Evolutionary conservation across 2,888 invertebrate species (phyloP).

Genomic region (Hemistola chrysoprasaria): DNA sequence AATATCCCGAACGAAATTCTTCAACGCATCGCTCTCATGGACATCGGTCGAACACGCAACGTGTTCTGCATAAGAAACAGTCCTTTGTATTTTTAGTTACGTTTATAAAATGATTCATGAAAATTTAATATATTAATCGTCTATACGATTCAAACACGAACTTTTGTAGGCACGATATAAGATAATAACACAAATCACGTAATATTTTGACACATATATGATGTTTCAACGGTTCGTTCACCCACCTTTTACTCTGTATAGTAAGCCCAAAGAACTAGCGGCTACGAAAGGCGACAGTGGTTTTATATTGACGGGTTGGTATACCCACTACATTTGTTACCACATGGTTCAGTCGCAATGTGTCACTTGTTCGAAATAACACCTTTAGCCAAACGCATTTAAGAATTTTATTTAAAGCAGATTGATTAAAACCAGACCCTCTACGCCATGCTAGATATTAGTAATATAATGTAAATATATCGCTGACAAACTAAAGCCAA

Average conservation of each 20-base stretch:
- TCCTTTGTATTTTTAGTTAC: too few relatives aligned
- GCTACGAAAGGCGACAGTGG: constrained; percentile 72
- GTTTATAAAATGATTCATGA: too few relatives aligned
- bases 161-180: too few relatives aligned
- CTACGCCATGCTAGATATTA: constrained; percentile 34
- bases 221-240: constrained; percentile 49
- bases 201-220: constrained; percentile 44
- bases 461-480: constrained; percentile 37
- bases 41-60: constrained; percentile 39
- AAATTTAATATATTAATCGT: too few relatives aligned
- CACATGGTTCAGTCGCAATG: constrained; percentile 48
- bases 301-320: constrained; percentile 66
- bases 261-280: constrained; percentile 71
- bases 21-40: constrained; percentile 44
- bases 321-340: constrained; percentile 70
- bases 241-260: constrained; percentile 77
- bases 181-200: constrained; percentile 45
- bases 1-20: constrained; percentile 40
- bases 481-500: constrained; percentile 39
- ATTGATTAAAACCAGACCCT: constrained; percentile 26
- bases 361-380: constrained; percentile 44
- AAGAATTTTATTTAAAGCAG: constrained; percentile 30
- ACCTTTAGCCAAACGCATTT: constrained; percentile 43
- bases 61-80: constrained; percentile 50
- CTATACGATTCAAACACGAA: too few relatives aligned